Evolutionary conservation across 2,888 invertebrate species (phyloP), one percentile per base, ranked within the genome.

Genomic region (Eretmocerus hayati): DNA sequence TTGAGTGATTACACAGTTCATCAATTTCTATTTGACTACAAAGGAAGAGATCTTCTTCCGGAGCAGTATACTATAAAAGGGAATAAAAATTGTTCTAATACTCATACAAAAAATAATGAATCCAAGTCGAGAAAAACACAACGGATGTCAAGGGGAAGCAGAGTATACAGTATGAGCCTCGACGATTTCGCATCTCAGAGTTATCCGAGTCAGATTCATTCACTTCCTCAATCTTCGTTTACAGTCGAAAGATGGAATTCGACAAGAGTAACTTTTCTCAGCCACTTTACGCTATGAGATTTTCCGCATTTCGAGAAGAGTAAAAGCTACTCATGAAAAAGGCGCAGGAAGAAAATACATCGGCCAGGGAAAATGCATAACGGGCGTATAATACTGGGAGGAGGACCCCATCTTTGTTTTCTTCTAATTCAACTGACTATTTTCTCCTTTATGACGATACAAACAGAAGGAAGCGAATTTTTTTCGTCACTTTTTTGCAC

Each of bases 311-410:
- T n/a, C n/a, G n/a, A n/a, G n/a, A n/a, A n/a, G n/a, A n/a, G n/a
- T n/a, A n/a, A n/a, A n/a, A n/a, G n/a, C n/a, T n/a, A n/a, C n/a
- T n/a, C n/a, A n/a, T n/a, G n/a, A n/a, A n/a, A 37, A 37, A 33
- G 22, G 36, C 23, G 41, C 31, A 42, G 48, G 45, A 48, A 23
- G 48, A 49, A 53, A n/a, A n/a, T n/a, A n/a, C n/a, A n/a, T n/a
- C n/a, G n/a, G n/a, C n/a, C n/a, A n/a, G n/a, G 44, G 38, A 44
- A 47, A 53, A 46, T 40, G 48, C 46, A 42, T 39, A 52, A 53
- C 46, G 49, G 44, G 37, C 52, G 46, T 46, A 43, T 53, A 53
- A 53, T 53, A 53, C 52, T 53, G 52, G 44, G 43, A 38, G 48
- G 42, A 11, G n/a, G n/a, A n/a, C 21, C 44, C 44, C 33, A 42